These are phyloP conservation scores for Idris sp. DNA, from an alignment of 1,140 invertebrate species.

Conservation along the genomic window DNA sequence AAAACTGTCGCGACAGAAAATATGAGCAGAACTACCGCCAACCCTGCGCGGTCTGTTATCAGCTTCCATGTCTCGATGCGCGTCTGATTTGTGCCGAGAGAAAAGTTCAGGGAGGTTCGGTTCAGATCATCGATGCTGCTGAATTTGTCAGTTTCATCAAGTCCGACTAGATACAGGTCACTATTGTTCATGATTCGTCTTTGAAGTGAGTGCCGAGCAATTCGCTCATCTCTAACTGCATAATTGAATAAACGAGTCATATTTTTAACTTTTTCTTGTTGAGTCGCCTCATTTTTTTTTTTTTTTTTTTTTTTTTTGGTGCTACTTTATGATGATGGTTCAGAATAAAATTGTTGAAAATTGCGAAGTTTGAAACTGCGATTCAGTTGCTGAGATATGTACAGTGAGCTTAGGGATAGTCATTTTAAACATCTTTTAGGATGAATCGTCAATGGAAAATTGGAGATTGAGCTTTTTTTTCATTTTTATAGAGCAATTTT, in stretches of 20 bases:
- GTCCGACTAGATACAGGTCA: constrained; percentile 67
- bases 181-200: constrained; percentile 70
- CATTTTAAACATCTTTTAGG: too few species aligned
- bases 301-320: not conserved
- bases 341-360: too few species aligned
- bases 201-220: constrained; percentile 32
- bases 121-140: constrained; percentile 28
- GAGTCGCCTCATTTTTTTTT: constrained; percentile 20
- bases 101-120: constrained; percentile 60
- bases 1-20: constrained; percentile 83
- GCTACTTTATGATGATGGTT: too few species aligned
- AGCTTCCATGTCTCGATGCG: constrained; percentile 69
- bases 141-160: constrained; percentile 65
- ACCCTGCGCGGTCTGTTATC: constrained; percentile 73
- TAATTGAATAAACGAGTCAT: constrained; percentile 42
- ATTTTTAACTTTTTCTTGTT: constrained; percentile 33
- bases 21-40: constrained; percentile 79
- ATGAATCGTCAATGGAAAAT: too few species aligned
- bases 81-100: constrained; percentile 74
- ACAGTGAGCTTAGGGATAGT: too few species aligned
- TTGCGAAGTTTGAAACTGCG: too few species aligned
- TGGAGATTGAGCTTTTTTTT: too few species aligned
- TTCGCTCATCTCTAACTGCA: constrained; percentile 32
- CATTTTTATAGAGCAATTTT: too few species aligned
- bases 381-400: too few species aligned